These are phyloP conservation scores for Poecilia picta DNA, from an alignment of 2,797 vertebrate genomes.

Conservation along the genomic window DNA sequence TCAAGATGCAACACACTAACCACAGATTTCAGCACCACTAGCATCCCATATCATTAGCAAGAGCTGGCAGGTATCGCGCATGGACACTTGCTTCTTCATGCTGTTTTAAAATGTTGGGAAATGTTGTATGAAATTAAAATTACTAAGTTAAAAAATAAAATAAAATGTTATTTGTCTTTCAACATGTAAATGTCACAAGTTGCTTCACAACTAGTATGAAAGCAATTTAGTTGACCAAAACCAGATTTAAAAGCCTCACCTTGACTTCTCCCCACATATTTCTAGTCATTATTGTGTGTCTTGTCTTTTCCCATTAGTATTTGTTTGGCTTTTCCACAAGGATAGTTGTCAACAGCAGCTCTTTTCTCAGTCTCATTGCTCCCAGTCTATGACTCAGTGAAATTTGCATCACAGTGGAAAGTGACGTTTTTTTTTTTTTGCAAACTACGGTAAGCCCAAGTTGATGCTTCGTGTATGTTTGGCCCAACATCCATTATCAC, in stretches of 20 bases:
- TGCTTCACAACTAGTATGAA: background rate
- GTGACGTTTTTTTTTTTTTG: no score
- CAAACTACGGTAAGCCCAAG: background rate
- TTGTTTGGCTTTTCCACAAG: background rate
- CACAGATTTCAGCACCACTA: background rate
- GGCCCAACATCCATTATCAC: background rate
- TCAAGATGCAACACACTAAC: background rate
- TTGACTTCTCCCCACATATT: background rate
- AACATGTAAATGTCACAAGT: background rate
- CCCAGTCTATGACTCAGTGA: background rate
- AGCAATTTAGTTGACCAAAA: background rate
- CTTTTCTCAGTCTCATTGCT: background rate
- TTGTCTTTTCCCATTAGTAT: background rate
- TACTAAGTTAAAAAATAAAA: background rate
- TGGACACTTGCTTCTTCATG: background rate
- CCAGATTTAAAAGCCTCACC: background rate
- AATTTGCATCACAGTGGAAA: background rate
- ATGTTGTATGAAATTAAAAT: background rate
- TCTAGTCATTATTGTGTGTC: background rate
- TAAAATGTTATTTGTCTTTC: background rate
- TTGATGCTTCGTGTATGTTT: background rate
- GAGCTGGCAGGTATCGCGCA: background rate
- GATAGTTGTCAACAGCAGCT: background rate
- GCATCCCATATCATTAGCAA: background rate
- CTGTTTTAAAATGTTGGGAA: background rate